These are phyloP conservation scores for Erethizon dorsatum DNA, from an alignment of 2,797 vertebrate genomes.

Conservation along the genomic window DNA sequence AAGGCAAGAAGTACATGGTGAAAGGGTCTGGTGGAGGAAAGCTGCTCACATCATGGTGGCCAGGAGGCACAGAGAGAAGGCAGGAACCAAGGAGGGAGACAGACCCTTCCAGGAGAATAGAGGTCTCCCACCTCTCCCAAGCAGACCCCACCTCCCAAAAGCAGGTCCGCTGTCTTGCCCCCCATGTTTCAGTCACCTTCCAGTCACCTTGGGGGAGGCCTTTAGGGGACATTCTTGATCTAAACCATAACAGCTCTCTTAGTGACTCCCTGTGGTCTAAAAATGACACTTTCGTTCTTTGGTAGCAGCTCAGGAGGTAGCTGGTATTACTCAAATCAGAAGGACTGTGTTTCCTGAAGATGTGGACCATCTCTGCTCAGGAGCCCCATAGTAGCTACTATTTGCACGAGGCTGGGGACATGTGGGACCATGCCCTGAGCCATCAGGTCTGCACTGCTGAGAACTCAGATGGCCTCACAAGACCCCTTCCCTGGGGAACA, in stretches of 20 bases:
- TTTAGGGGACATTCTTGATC: not conserved
- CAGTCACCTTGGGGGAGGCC: not conserved
- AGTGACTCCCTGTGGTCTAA: not conserved
- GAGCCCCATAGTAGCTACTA: accelerated
- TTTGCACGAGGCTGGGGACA: not conserved
- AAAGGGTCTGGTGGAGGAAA: not conserved
- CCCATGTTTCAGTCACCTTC: not conserved
- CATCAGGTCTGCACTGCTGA: not conserved
- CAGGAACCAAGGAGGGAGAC: not conserved
- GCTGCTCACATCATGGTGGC: not conserved
- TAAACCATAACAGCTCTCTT: not conserved
- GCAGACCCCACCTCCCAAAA: not conserved
- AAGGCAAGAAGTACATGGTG: not conserved
- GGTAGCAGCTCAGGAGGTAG: not conserved
- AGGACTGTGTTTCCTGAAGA: not conserved
- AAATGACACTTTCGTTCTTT: not conserved
- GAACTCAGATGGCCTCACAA: slow-evolving; percentile 36
- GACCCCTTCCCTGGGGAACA: not conserved
- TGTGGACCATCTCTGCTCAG: not conserved
- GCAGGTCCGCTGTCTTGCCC: not conserved
- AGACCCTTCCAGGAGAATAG: not conserved
- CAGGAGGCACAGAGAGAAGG: not conserved
- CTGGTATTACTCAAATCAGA: not conserved
- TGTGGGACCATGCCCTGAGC: not conserved
- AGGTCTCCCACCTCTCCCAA: not conserved